Evolutionary conservation across 1,140 invertebrate species (phyloP), one percentile per base, ranked within the genome.

Genomic region (Atta cephalotes): DNA sequence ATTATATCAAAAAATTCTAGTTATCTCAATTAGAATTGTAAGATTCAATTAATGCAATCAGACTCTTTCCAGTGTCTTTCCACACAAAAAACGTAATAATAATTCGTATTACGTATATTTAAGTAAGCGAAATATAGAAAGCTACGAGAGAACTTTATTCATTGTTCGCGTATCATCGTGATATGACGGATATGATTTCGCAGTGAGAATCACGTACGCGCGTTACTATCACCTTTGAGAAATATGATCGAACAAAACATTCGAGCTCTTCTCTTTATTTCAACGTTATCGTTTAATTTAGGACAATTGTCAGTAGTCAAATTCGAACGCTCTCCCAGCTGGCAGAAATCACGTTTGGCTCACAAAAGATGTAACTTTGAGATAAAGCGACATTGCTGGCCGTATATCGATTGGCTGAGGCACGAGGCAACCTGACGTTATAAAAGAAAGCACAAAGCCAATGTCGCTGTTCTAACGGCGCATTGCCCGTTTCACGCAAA

Each of bases 381-480:
- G 56, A 84, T 74, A 62, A 74, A 62, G n/a, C 70, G 56, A 4
- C 56, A 76, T 51, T 76, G 70, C 68, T 60, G 80, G 25, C 18
- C 28, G 39, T 18, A 51, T 84, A 84, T 84, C 70, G 80, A 84
- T 84, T 84, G 80, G 6, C 56, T 16, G 25, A 62, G 80, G 71
- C 68, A 74, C 35, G 70, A 74, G 25, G 62, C 25, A 62, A 63
- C 70, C 14, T 51, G 39, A 49, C 45, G 70, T 51, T 82, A 25
- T 62, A 62, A 84, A 74, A 84, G 56, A 84, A 74, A 74, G 49
- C 63, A 74, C 80, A 74, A 82, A 84, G 80, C 70, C 70, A 84
- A 84, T 84, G 80, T 84, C 70, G 80, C 80, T 39, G 45, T 12
- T 84, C n/a, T 51, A 76, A 82, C 79, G 51, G 53, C 18, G 35